These are phyloP conservation scores for Agelas oroides DNA, from an alignment of 37 sponge, comb jelly and placozoan genomes.

Conservation along the genomic window DNA sequence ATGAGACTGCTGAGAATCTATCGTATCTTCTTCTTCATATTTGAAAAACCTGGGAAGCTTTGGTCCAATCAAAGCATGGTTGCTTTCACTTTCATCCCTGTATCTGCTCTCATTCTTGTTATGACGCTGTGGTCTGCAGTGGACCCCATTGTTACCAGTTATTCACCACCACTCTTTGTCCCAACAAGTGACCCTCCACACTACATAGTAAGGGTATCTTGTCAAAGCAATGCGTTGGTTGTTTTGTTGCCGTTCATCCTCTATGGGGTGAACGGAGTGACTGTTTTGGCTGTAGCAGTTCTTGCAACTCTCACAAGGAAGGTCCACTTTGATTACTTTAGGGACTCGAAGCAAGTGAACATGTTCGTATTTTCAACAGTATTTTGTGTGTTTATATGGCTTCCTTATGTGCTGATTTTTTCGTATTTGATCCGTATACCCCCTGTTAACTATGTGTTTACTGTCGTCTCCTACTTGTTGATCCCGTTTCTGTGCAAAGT, in stretches of 20 bases:
- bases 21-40: constrained; percentile 23
- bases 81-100: neutral
- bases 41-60: constrained; percentile 13
- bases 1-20: constrained; percentile 26
- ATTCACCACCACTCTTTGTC: neutral
- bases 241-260: neutral
- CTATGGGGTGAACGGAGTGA: neutral
- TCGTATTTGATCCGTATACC: no score
- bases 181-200: neutral
- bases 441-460: no score
- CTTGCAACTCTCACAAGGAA: constrained; percentile 53
- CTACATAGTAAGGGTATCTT: neutral
- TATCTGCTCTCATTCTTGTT: neutral
- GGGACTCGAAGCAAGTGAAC: constrained; percentile 51
- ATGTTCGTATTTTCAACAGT: constrained; percentile 12
- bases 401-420: neutral
- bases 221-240: neutral
- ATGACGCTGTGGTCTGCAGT: constrained; percentile 24
- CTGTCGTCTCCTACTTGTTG: no score
- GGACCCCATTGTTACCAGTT: neutral
- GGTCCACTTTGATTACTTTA: constrained; percentile 30
- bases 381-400: neutral
- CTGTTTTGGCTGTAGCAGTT: neutral
- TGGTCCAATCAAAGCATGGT: constrained; percentile 30
- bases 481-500: constrained; percentile 17